Percentiles rank a stretch among this genome's conserved stretches.
Evolutionary conservation across 2,113 vertebrate genomes (phyloP).

Genomic region (Lynx canadensis): DNA sequence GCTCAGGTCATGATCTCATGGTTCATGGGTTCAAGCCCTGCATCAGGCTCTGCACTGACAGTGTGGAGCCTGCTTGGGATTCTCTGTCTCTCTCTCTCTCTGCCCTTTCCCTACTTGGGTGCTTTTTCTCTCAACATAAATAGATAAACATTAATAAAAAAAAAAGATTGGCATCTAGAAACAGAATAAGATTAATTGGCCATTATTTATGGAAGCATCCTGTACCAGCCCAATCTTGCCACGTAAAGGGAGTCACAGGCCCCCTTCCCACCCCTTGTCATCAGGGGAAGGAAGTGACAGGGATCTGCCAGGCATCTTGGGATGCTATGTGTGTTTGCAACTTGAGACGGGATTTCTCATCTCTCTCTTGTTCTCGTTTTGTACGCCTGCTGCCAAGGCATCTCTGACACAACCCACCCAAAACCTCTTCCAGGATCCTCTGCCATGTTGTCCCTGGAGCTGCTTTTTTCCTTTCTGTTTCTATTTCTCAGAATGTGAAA

Average conservation of each 20-base stretch:
- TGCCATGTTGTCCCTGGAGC: neutral
- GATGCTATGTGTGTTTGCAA: neutral
- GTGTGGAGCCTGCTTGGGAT: no score
- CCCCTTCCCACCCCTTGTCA: neutral
- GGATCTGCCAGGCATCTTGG: neutral
- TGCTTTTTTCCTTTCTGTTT: neutral
- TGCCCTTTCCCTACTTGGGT: no score
- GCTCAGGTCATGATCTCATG: no score
- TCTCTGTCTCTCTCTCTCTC: no score
- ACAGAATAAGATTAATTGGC: neutral
- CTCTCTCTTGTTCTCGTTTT: neutral
- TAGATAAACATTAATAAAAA: no score
- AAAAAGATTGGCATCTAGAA: neutral
- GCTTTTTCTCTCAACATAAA: no score
- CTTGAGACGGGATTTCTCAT: neutral
- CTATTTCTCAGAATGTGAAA: neutral
- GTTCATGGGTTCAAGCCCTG: no score
- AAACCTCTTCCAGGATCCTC: neutral
- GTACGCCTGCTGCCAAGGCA: neutral
- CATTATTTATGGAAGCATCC: neutral
- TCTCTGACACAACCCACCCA: neutral
- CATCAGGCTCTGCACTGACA: no score
- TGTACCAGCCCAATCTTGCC: neutral
- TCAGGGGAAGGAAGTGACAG: neutral
- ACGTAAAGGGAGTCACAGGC: neutral